phyloP scores from a whole-genome alignment of 2,113 vertebrate species.

The Oreocharis arfaki region DNA sequence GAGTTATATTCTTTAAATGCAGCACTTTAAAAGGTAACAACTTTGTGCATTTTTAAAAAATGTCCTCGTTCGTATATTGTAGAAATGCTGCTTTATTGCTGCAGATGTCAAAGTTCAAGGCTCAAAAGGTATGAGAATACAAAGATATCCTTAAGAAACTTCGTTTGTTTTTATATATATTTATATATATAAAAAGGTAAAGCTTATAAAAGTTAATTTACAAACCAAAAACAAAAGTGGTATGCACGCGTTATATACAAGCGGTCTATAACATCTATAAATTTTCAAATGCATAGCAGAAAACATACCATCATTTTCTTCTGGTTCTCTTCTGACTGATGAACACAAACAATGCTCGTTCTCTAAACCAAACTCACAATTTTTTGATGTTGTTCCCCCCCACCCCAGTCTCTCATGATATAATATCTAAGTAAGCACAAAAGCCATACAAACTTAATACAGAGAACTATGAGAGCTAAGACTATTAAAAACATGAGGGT shows the following conservation, averaged over 20 bases:
- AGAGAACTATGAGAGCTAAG: slow-evolving; percentile 68
- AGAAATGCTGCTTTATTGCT: slow-evolving; percentile 98
- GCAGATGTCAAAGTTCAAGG: slow-evolving; percentile 95
- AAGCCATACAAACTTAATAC: slow-evolving; percentile 80
- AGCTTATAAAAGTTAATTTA: slow-evolving; percentile 99
- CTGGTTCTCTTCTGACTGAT: slow-evolving; percentile 59
- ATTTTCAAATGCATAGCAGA: slow-evolving; percentile 89
- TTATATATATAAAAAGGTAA: slow-evolving; percentile 97
- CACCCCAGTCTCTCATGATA: slow-evolving; percentile 66
- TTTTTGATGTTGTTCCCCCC: neutral
- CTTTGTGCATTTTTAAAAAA: slow-evolving; percentile 92
- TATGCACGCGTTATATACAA: slow-evolving; percentile 97
- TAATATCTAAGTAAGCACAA: slow-evolving; percentile 73
- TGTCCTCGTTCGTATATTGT: slow-evolving; percentile 86
- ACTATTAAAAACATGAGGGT: slow-evolving; percentile 80
- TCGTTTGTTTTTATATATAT: slow-evolving; percentile 84
- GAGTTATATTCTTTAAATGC: slow-evolving; percentile 87
- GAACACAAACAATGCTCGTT: slow-evolving; percentile 52
- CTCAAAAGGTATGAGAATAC: slow-evolving; percentile 97
- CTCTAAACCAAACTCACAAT: slow-evolving; percentile 59
- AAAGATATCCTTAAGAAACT: slow-evolving; percentile 95
- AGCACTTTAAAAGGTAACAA: slow-evolving; percentile 97
- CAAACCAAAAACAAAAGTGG: slow-evolving; percentile 97
- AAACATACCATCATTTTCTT: slow-evolving; percentile 79
- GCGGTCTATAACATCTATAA: slow-evolving; percentile 85